Conservation (phyloP, 2,888 invertebrate genomes). For the Halocaridina rubra region DNA sequence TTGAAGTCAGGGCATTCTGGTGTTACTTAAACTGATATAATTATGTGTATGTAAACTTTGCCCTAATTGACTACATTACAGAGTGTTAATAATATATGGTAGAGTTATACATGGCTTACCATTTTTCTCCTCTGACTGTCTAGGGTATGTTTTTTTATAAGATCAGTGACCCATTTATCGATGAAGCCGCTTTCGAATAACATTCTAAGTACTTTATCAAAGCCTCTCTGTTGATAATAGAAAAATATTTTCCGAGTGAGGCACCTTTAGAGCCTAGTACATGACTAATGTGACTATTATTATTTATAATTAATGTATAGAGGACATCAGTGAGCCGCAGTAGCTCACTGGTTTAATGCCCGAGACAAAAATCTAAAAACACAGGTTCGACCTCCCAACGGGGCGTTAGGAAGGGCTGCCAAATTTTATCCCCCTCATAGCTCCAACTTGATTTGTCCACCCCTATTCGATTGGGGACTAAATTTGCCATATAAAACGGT, state of each 20-base stretch:
- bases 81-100: not conserved
- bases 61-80: not conserved
- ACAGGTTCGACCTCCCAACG: too few species aligned
- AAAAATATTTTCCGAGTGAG: too few species aligned
- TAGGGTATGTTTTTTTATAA: conserved; percentile 40
- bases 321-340: too few species aligned
- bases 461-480: too few species aligned
- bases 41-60: not conserved
- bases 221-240: conserved; percentile 12
- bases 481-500: too few species aligned
- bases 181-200: conserved; percentile 50
- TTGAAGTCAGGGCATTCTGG: not conserved
- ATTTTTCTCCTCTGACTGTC: not conserved
- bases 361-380: too few species aligned
- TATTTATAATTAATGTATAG: too few species aligned
- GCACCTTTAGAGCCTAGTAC: too few species aligned
- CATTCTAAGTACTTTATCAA: conserved; percentile 29
- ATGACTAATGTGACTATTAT: too few species aligned
- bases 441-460: not conserved
- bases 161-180: conserved; percentile 44
- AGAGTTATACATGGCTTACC: not conserved
- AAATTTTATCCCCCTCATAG: too few species aligned
- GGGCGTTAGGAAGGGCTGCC: too few species aligned
- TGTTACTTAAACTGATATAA: not conserved
- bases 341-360: too few species aligned